Conservation (phyloP, 2,888 invertebrate species). For the Bellardia bayeri region DNA sequence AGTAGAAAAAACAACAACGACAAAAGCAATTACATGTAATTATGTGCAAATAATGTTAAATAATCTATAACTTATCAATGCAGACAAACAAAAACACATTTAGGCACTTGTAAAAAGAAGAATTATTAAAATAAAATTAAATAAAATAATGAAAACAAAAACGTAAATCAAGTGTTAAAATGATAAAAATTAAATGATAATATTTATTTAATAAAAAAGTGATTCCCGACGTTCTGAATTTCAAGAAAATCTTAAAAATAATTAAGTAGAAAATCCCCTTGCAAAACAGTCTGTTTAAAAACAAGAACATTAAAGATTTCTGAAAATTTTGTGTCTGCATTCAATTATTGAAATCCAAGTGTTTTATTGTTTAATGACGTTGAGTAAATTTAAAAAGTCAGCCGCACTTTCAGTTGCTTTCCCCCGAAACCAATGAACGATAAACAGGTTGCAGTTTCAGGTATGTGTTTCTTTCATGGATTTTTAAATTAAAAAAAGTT, state of each 20-base stretch:
- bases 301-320: background rate
- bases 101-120: background rate
- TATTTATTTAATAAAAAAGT: constrained; percentile 6
- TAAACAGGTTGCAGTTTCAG: constrained; percentile 51
- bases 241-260: constrained; percentile 8
- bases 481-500: constrained; percentile 15
- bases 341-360: constrained; percentile 25
- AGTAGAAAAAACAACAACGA: background rate
- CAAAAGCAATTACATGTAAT: constrained; percentile 21
- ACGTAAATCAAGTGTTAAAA: background rate
- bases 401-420: constrained; percentile 46
- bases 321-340: background rate
- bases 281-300: constrained; percentile 5
- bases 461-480: constrained; percentile 38
- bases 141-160: background rate
- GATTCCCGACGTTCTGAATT: background rate
- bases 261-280: background rate
- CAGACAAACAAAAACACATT: background rate
- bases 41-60: constrained; percentile 24
- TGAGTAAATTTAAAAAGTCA: constrained; percentile 43
- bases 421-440: constrained; percentile 63
- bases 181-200: constrained; percentile 1
- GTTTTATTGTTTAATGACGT: constrained; percentile 56
- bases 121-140: constrained; percentile 13
- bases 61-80: constrained; percentile 6